Evolutionary conservation across 2,797 vertebrate genomes (phyloP).

Genomic region (Acridotheres tristis): DNA sequence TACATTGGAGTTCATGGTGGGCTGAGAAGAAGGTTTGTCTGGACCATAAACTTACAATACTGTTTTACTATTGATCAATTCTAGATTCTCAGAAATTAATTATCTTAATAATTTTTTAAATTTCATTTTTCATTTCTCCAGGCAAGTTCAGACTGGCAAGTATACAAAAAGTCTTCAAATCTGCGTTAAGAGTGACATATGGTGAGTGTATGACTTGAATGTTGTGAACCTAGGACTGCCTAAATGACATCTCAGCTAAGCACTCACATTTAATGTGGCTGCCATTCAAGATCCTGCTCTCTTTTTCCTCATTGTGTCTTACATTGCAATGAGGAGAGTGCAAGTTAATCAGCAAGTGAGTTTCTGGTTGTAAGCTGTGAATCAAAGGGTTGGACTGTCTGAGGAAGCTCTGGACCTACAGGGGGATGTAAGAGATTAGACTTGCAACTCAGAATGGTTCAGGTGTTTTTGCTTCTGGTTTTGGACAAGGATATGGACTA

Average conservation of each 20-base stretch:
- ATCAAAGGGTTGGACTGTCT: background rate
- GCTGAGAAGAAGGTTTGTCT: background rate
- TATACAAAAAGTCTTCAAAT: background rate
- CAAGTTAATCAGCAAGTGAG: background rate
- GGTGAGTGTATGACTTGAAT: background rate
- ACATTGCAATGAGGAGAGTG: background rate
- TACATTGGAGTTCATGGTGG: background rate
- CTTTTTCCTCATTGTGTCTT: background rate
- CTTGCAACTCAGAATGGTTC: background rate
- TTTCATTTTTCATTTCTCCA: background rate
- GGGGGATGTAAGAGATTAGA: background rate
- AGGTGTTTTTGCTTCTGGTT: background rate
- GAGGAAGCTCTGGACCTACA: background rate
- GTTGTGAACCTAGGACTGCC: background rate
- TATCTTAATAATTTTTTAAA: background rate
- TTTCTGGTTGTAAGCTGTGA: background rate
- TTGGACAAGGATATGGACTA: background rate
- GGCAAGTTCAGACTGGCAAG: background rate
- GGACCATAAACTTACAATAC: background rate
- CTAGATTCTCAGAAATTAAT: background rate
- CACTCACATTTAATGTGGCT: background rate
- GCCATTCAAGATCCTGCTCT: background rate
- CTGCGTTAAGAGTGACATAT: background rate
- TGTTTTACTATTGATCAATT: background rate
- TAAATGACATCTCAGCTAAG: background rate